Evolutionary conservation across 2,113 vertebrate species (phyloP).

Genomic region (Vanacampus margaritifer): DNA sequence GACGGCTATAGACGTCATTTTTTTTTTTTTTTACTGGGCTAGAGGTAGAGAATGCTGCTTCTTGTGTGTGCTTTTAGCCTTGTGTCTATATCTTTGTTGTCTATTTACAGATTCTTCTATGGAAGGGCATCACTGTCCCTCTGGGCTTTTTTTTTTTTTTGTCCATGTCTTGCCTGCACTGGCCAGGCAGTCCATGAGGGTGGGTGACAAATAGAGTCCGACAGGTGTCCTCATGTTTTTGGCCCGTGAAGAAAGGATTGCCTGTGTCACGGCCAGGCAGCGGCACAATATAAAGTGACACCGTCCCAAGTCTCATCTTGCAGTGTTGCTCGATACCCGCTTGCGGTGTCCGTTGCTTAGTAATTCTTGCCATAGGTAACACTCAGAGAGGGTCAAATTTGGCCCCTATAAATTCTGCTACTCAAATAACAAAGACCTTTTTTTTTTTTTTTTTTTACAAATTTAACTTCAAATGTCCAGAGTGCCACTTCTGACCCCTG

Average conservation of each 20-base stretch:
- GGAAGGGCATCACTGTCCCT: background rate
- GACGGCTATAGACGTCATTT: too few species aligned
- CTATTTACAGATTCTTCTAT: background rate
- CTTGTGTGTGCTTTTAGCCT: background rate
- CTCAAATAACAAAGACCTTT: too few species aligned
- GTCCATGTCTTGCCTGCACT: background rate
- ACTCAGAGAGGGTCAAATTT: too few species aligned
- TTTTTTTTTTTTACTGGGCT: too few species aligned
- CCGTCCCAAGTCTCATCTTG: background rate
- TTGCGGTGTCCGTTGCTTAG: background rate
- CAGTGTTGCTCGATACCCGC: background rate
- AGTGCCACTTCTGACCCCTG: too few species aligned
- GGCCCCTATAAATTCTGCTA: too few species aligned
- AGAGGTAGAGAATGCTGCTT: background rate
- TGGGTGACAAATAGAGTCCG: slow-evolving; percentile 4
- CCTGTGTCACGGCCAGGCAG: background rate
- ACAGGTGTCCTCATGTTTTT: slow-evolving; percentile 1
- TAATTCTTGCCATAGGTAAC: background rate
- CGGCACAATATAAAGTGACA: background rate
- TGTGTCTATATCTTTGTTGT: background rate
- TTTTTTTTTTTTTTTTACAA: too few species aligned
- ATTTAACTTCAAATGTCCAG: too few species aligned
- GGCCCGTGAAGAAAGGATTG: slow-evolving; percentile 11
- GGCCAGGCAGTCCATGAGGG: background rate
- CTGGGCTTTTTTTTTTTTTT: too few species aligned